A percentile compares a stretch with the other conserved stretches of the same genome.
These are phyloP conservation scores for human (Homo sapiens) DNA, from an alignment of 2,113 vertebrate genomes.

Conservation along the genomic window DNA sequence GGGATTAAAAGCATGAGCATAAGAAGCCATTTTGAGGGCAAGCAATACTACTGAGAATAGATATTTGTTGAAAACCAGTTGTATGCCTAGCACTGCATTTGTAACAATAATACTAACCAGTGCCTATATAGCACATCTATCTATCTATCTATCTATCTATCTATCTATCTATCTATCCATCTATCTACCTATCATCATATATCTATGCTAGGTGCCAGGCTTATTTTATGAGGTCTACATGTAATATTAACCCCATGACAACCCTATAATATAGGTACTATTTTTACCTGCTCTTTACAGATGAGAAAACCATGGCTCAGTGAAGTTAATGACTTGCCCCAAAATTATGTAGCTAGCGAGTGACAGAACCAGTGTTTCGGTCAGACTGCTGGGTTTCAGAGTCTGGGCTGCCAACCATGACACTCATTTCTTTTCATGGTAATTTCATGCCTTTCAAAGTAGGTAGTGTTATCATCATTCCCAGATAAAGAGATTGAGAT, in stretches of 20 bases:
- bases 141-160: too few relatives aligned
- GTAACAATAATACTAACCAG: not conserved
- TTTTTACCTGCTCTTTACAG: not conserved
- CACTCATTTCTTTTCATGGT: not conserved
- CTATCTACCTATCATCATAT: too few relatives aligned
- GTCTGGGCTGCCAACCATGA: not conserved
- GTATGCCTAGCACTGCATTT: not conserved
- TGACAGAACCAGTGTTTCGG: not conserved
- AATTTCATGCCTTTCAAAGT: not conserved
- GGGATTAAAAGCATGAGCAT: too few relatives aligned
- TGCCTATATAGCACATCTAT: not conserved
- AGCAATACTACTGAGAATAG: not conserved
- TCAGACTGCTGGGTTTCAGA: not conserved
- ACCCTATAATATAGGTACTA: not conserved
- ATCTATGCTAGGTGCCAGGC: not conserved
- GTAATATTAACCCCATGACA: not conserved
- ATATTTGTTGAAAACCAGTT: not conserved
- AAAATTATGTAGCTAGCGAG: not conserved
- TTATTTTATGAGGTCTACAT: not conserved
- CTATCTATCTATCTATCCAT: too few relatives aligned
- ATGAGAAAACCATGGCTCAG: not conserved
- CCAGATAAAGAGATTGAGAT: not conserved
- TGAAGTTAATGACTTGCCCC: not conserved
- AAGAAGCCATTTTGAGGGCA: not conserved
- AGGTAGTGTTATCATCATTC: not conserved